These are phyloP conservation scores for Heterodera carotae DNA, from an alignment of 1,140 invertebrate species.

Conservation along the genomic window DNA sequence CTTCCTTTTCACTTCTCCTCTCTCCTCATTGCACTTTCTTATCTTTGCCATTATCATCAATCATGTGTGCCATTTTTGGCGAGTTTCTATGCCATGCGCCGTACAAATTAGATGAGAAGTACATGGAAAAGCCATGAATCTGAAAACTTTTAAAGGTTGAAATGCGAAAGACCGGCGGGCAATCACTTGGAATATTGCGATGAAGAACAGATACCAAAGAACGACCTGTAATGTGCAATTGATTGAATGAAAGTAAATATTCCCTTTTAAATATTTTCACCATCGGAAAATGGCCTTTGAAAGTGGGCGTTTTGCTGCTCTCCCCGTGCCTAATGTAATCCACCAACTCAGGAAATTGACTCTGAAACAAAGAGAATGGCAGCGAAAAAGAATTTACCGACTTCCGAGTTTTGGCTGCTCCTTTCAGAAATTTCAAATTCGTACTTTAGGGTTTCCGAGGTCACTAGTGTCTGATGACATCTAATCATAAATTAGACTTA, in stretches of 20 bases:
- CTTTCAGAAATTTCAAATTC: too few species aligned
- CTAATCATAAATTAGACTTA: too few species aligned
- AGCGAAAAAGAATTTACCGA: too few species aligned
- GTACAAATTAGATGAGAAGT: conserved; percentile 72
- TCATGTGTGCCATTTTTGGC: background rate
- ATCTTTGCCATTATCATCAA: background rate
- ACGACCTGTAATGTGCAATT: conserved; percentile 66
- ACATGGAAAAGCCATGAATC: conserved; percentile 85
- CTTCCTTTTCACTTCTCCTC: too few species aligned
- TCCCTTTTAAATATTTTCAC: conserved; percentile 66
- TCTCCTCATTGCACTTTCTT: background rate
- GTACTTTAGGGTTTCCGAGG: too few species aligned
- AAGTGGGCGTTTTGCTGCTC: conserved; percentile 58
- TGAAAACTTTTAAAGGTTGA: conserved; percentile 70
- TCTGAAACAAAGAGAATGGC: background rate
- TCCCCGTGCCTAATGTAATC: conserved; percentile 46
- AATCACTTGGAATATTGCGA: conserved; percentile 69
- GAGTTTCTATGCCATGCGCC: background rate
- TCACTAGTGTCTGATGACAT: too few species aligned
- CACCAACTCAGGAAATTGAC: conserved; percentile 52
- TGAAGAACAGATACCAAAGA: conserved; percentile 88
- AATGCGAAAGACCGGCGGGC: background rate
- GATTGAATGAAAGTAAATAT: background rate
- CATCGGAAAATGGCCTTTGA: conserved; percentile 76
- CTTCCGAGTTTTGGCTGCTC: too few species aligned